Base-by-base conservation (phyloP, 2,797 vertebrate genomes). In the Coregonus sp. region DNA sequence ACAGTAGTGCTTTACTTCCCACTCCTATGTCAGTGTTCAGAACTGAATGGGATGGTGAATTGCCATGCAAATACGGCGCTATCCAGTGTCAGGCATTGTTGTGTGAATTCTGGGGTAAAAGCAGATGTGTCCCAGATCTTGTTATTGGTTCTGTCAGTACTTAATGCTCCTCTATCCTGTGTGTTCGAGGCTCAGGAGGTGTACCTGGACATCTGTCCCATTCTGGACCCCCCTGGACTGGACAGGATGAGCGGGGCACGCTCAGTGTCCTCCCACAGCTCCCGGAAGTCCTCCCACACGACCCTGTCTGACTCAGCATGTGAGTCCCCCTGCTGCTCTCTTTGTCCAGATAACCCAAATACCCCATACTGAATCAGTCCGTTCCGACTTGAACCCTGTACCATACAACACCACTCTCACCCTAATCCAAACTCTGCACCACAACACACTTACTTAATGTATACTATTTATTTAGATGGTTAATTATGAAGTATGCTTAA, bases 201-300 rank as follows among this genome's bases (percentile, higher is more conserved):
- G 84, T 93, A 93, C 88, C 87, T 94, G 85, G 93, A 94, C 9
- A 86, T 93, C 81, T 92, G 89, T 78, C 93, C 92, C 78, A 90
- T 78, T 40, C 75, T 93, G 80, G 91, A 94, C 47, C 84, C 91
- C 67, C 82, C 90, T 9, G 59, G 6, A 0, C 85, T 74, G 70
- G 93, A 94, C 73, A 85, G 87, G 82, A 81, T 93, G 61, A 92
- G 88, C 5, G 85, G 89, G 1, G 89, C 93, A 47, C 90, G 82
- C 79, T 97, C 96, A 0, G 92, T 94, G 35, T 96, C 95, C 0
- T 95, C 94, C 56, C 94, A 89, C 86, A 95, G 94, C 81, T 96
- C 95, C 69, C 91, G 86, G 65, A 91, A 90, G 80, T 95, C 95
- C 72, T 96, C 96, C 1, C 92, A 92, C 86, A 94, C 94, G 0